Evolutionary conservation across 2,888 invertebrate species (phyloP).

Genomic region (Globia sparganii): DNA sequence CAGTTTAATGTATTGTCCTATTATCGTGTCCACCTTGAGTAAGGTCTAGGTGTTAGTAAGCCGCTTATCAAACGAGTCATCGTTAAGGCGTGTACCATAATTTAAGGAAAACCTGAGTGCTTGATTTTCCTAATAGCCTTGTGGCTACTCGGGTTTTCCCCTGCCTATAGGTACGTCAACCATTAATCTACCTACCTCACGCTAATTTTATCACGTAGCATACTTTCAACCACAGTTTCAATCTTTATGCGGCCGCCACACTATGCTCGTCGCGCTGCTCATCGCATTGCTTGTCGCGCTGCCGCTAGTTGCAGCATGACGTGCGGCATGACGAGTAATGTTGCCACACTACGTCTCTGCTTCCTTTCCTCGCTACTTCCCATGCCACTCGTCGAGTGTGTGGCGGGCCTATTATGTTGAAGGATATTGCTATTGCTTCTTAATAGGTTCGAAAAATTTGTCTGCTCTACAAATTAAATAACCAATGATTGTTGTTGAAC

Average conservation of each 20-base stretch:
- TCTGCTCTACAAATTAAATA: too few relatives aligned
- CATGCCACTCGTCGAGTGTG: too few relatives aligned
- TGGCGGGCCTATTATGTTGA: too few relatives aligned
- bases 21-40: background rate
- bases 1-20: background rate
- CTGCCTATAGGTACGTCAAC: background rate
- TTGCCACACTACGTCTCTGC: too few relatives aligned
- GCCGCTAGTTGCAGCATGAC: too few relatives aligned
- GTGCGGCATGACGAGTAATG: too few relatives aligned
- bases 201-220: background rate
- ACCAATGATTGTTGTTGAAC: too few relatives aligned
- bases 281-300: too few relatives aligned
- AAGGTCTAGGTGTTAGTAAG: background rate
- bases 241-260: too few relatives aligned
- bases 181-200: background rate
- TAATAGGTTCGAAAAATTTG: too few relatives aligned
- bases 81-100: background rate
- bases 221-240: background rate
- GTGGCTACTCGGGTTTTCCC: conserved; percentile 5
- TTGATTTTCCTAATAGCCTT: background rate
- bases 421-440: background rate
- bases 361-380: too few relatives aligned
- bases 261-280: too few relatives aligned
- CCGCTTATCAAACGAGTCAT: background rate
- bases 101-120: conserved; percentile 26